Evolutionary conservation across 1,140 invertebrate genomes (phyloP).

Genomic region (Apis dorsata): DNA sequence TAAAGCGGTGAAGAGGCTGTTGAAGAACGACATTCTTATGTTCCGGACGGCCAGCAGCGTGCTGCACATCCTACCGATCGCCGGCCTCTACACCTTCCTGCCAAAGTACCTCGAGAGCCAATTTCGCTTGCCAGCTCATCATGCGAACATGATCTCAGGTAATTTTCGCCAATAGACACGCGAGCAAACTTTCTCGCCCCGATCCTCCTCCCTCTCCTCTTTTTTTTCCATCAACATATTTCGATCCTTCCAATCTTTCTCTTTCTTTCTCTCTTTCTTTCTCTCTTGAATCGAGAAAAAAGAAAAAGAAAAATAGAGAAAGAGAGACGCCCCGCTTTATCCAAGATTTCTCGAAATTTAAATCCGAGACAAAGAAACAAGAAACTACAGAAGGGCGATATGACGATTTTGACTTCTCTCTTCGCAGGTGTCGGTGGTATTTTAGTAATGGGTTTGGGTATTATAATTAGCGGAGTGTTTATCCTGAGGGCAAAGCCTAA

Average conservation of each 20-base stretch:
- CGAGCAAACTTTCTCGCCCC: conserved; percentile 15
- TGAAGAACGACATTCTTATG: conserved; percentile 95
- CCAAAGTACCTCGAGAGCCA: conserved; percentile 96
- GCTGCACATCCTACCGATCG: conserved; percentile 93
- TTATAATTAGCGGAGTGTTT: conserved; percentile 92
- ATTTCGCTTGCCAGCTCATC: conserved; percentile 92
- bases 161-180: conserved; percentile 63
- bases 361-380: not conserved
- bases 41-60: conserved; percentile 93
- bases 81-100: conserved; percentile 94
- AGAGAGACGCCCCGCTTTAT: too few relatives aligned
- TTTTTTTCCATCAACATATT: too few relatives aligned
- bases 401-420: conserved; percentile 2
- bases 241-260: not conserved
- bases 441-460: conserved; percentile 94
- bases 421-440: conserved; percentile 91
- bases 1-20: conserved; percentile 89
- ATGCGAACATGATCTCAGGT: conserved; percentile 95
- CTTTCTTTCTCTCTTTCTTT: too few relatives aligned
- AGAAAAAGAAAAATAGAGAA: too few relatives aligned
- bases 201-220: not conserved
- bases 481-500: conserved; percentile 91
- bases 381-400: not conserved
- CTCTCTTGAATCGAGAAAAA: too few relatives aligned
- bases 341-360: too few relatives aligned